These are phyloP conservation scores for Molanna angustata DNA, from an alignment of 2,888 invertebrate genomes.

Conservation along the genomic window DNA sequence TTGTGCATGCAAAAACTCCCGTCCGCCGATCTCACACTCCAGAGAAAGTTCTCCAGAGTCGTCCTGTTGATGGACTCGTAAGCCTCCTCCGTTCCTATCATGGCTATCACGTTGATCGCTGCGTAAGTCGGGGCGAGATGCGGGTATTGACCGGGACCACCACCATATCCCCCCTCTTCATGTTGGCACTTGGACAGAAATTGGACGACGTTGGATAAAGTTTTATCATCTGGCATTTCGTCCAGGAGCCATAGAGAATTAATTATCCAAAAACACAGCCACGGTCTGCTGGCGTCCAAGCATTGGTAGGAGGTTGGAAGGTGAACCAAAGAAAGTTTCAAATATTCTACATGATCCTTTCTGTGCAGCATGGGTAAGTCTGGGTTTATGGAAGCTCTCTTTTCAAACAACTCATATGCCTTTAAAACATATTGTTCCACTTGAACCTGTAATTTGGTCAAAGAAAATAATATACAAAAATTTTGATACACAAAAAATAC, in stretches of 20 bases:
- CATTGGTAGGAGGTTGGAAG: slow-evolving; percentile 73
- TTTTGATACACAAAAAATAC: neutral
- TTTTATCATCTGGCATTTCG: slow-evolving; percentile 49
- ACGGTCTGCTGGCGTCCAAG: slow-evolving; percentile 92
- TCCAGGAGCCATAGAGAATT: slow-evolving; percentile 77
- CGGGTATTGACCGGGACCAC: slow-evolving; percentile 89
- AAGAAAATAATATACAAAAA: neutral
- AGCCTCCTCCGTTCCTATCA: slow-evolving; percentile 84
- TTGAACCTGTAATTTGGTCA: slow-evolving; percentile 41
- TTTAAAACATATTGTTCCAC: slow-evolving; percentile 46
- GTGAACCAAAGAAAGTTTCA: slow-evolving; percentile 65
- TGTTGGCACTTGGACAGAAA: slow-evolving; percentile 66
- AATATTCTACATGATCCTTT: slow-evolving; percentile 61
- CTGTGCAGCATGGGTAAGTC: slow-evolving; percentile 61
- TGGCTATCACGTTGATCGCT: slow-evolving; percentile 89
- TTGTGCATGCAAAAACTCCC: slow-evolving; percentile 92
- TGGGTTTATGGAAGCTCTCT: slow-evolving; percentile 47
- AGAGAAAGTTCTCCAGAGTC: slow-evolving; percentile 73
- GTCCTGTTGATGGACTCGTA: slow-evolving; percentile 82
- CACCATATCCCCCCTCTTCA: slow-evolving; percentile 84
- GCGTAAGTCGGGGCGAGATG: slow-evolving; percentile 98
- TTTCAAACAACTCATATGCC: slow-evolving; percentile 47
- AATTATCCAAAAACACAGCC: slow-evolving; percentile 97
- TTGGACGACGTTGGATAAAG: slow-evolving; percentile 43
- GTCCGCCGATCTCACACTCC: slow-evolving; percentile 72